Evolutionary conservation across 2,797 vertebrate species (phyloP).

Genomic region (Crossoptilon crossoptilon): DNA sequence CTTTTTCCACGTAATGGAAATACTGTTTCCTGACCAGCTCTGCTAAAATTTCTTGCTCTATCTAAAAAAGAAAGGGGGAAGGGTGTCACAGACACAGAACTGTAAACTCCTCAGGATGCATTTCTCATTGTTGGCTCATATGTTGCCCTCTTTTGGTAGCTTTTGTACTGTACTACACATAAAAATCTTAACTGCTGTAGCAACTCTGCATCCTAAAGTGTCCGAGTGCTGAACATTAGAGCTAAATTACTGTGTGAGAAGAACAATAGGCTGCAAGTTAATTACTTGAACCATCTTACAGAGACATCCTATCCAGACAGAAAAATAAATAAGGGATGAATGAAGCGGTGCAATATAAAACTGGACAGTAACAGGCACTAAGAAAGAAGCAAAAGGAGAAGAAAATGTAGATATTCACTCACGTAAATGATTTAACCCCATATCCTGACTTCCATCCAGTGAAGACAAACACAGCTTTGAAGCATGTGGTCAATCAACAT

Average conservation of each 20-base stretch:
- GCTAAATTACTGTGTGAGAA: not conserved
- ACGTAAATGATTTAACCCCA: constrained; percentile 5
- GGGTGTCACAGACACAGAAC: constrained; percentile 14
- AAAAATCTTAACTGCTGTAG: constrained; percentile 51
- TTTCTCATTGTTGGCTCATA: constrained; percentile 74
- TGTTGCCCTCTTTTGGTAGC: constrained; percentile 75
- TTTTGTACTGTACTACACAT: constrained; percentile 69
- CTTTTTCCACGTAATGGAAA: constrained; percentile 30
- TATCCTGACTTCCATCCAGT: not conserved
- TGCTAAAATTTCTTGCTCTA: constrained; percentile 22
- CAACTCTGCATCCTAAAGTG: constrained; percentile 8
- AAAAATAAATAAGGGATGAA: not conserved
- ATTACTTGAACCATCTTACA: not conserved
- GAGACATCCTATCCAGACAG: not conserved
- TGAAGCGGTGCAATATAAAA: not conserved
- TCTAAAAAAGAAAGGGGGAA: not conserved
- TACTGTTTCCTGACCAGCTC: constrained; percentile 4
- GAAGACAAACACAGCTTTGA: not conserved
- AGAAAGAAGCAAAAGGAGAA: constrained; percentile 6
- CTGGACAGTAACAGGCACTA: not conserved
- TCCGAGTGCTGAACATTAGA: not conserved
- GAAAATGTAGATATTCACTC: not conserved
- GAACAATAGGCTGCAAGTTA: not conserved
- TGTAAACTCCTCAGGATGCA: constrained; percentile 32
- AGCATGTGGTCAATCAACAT: not conserved